phyloP scores from a whole-genome alignment of 2,113 vertebrate species.

The Cyanistes caeruleus region DNA sequence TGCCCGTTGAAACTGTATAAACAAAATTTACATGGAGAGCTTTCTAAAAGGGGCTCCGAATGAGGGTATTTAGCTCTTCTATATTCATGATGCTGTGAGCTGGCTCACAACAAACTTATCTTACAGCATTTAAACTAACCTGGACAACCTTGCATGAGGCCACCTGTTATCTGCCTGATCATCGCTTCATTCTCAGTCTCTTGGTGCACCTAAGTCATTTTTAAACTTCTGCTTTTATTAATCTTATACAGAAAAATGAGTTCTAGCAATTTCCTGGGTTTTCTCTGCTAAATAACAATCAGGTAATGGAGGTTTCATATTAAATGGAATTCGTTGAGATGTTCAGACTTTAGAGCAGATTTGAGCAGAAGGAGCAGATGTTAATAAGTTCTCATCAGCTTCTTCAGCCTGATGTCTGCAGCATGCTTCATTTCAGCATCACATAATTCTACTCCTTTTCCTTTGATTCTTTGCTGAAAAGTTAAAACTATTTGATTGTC shows the following conservation, averaged over 20 bases:
- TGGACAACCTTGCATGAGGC: constrained; percentile 5
- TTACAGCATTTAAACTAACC: constrained; percentile 8
- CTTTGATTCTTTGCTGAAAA: neutral
- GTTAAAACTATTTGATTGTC: neutral
- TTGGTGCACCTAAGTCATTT: neutral
- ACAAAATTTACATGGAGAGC: constrained; percentile 66
- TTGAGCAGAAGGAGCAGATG: constrained; percentile 24
- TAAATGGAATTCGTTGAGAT: constrained; percentile 20
- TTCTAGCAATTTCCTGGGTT: constrained; percentile 35
- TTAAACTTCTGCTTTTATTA: constrained; percentile 30
- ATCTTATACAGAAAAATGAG: constrained; percentile 47
- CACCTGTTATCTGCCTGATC: constrained; percentile 51
- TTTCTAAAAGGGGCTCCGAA: neutral
- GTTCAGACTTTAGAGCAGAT: constrained; percentile 13
- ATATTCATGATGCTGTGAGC: constrained; percentile 36
- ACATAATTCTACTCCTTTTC: neutral
- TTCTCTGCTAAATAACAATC: constrained; percentile 34
- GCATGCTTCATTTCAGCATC: neutral
- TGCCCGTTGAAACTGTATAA: constrained; percentile 40
- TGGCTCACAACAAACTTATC: constrained; percentile 31
- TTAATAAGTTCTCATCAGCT: constrained; percentile 23
- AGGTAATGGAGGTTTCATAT: neutral
- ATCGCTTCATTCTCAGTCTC: constrained; percentile 21
- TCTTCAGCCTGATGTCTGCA: constrained; percentile 21
- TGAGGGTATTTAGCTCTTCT: neutral